phyloP scores from a whole-genome alignment of 2,113 vertebrate species.

The Hippocampus barbouri region DNA sequence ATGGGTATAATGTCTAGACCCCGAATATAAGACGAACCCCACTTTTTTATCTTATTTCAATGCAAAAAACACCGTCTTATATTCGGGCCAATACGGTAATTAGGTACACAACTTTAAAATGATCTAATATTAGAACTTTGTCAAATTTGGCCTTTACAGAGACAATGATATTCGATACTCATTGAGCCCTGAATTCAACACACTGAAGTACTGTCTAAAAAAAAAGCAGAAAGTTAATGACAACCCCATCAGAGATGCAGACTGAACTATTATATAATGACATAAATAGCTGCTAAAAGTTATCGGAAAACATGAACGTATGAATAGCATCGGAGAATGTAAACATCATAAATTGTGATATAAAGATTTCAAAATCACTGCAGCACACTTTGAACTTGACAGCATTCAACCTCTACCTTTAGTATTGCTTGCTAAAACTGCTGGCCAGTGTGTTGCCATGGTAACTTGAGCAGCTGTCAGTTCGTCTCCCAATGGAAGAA shows the following conservation, averaged over 20 bases:
- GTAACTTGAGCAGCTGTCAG: slow-evolving; percentile 75
- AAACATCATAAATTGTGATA: not conserved
- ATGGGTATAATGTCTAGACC: no score
- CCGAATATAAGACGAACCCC: no score
- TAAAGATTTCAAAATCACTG: not conserved
- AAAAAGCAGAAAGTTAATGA: no score
- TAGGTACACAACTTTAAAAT: no score
- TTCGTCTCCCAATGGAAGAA: slow-evolving; percentile 68
- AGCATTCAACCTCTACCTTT: slow-evolving; percentile 1
- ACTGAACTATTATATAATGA: not conserved
- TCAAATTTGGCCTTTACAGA: not conserved
- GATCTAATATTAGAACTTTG: not conserved
- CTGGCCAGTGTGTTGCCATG: slow-evolving; percentile 62
- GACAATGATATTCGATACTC: not conserved
- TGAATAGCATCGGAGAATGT: not conserved
- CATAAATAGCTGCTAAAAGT: not conserved
- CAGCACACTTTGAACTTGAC: not conserved
- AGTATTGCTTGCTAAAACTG: slow-evolving; percentile 54
- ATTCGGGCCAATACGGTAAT: no score
- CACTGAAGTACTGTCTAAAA: no score
- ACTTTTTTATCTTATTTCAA: no score
- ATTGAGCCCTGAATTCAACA: not conserved
- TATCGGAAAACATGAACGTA: not conserved
- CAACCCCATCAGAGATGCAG: not conserved
- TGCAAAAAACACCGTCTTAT: no score